These are phyloP conservation scores for Synergus umbraculus DNA, from an alignment of 2,888 invertebrate genomes.

Conservation along the genomic window DNA sequence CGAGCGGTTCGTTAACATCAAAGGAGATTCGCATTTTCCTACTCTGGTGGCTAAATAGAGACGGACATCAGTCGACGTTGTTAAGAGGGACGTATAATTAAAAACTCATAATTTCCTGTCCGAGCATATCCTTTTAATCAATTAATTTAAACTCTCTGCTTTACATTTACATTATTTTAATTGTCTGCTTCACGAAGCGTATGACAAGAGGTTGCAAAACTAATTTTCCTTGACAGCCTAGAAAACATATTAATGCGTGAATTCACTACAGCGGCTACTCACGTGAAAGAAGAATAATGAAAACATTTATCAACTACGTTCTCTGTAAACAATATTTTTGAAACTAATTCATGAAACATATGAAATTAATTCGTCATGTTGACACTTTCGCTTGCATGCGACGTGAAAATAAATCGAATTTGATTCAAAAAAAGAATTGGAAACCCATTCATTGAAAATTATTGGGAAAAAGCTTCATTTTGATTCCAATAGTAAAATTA, in stretches of 20 bases:
- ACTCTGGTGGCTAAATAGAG: neutral
- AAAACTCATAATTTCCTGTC: constrained; percentile 3
- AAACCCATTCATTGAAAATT: neutral
- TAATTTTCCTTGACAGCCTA: constrained; percentile 30
- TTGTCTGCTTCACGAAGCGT: constrained; percentile 35
- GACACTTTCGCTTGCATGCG: neutral
- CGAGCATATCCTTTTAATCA: constrained; percentile 15
- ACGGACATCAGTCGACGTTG: neutral
- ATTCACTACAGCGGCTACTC: constrained; percentile 10
- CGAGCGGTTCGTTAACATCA: constrained; percentile 16
- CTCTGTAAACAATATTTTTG: neutral
- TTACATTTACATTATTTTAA: constrained; percentile 40
- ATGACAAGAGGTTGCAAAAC: constrained; percentile 32
- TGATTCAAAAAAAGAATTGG: neutral
- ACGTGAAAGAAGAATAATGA: constrained; percentile 13
- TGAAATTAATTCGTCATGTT: neutral
- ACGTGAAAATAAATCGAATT: neutral
- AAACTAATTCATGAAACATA: neutral
- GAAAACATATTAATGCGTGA: constrained; percentile 32
- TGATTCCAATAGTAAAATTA: too few species aligned
- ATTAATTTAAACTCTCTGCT: constrained; percentile 36
- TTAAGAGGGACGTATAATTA: constrained; percentile 15
- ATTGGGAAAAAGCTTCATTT: neutral
- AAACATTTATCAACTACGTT: neutral
- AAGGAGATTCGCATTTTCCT: constrained; percentile 1